These are phyloP conservation scores for Tuta absoluta DNA, from an alignment of 2,888 invertebrate species.

Conservation along the genomic window DNA sequence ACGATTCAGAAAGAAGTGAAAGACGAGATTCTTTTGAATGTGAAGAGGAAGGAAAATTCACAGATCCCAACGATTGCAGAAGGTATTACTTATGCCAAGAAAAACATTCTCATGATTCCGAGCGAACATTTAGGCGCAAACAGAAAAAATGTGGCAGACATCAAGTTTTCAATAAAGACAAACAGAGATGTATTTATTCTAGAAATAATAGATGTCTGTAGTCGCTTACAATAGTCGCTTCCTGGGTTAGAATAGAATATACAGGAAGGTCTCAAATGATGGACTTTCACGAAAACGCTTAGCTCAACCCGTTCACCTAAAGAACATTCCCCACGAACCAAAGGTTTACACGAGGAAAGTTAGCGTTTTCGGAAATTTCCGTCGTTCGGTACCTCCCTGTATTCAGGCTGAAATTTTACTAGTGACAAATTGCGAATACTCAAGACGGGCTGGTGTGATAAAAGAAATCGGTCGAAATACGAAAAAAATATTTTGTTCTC, in stretches of 20 bases:
- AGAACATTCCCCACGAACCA: no score
- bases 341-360: no score
- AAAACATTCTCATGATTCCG: conserved; percentile 46
- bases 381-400: no score
- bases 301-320: no score
- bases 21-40: conserved; percentile 50
- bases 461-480: no score
- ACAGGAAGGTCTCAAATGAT: no score
- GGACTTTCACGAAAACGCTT: no score
- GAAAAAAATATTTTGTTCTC: no score
- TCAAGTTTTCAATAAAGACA: conserved; percentile 65
- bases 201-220: conserved; percentile 57
- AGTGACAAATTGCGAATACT: no score
- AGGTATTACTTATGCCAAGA: conserved; percentile 72
- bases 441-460: no score
- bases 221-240: not conserved
- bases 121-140: conserved; percentile 50
- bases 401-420: no score
- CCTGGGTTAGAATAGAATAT: not conserved
- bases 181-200: conserved; percentile 58
- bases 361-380: no score
- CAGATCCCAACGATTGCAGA: conserved; percentile 61
- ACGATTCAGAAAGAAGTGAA: conserved; percentile 25
- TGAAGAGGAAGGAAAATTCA: conserved; percentile 59
- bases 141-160: conserved; percentile 67